phyloP scores from a whole-genome alignment of 2,113 vertebrate genomes.

The Laticauda laticaudata region DNA sequence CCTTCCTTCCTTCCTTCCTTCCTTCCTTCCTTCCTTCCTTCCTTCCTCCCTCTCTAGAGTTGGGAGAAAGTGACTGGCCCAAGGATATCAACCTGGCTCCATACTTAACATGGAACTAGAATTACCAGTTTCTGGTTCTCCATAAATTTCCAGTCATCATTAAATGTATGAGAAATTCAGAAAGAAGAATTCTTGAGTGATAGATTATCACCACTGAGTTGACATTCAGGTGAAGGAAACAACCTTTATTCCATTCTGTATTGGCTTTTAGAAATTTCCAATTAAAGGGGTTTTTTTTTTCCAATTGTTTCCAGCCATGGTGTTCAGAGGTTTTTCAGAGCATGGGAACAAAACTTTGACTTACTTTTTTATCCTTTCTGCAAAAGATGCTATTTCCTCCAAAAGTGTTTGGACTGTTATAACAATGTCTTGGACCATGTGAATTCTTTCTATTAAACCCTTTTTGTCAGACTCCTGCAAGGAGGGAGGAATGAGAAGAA shows the following conservation, averaged over 20 bases:
- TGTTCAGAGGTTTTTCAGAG: neutral
- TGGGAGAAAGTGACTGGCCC: neutral
- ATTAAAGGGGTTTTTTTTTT: neutral
- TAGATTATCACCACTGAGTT: neutral
- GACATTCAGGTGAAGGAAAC: neutral
- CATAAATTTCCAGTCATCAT: neutral
- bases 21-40: too few relatives aligned
- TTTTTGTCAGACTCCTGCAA: slow-evolving; percentile 88
- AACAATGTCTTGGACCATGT: slow-evolving; percentile 96
- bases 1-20: too few relatives aligned
- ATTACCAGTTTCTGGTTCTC: neutral
- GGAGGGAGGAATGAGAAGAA: neutral
- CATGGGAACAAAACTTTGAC: slow-evolving; percentile 14
- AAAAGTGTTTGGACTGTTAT: slow-evolving; percentile 86
- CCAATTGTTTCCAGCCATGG: neutral
- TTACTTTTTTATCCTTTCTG: slow-evolving; percentile 97
- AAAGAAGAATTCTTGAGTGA: neutral
- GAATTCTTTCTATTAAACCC: slow-evolving; percentile 91
- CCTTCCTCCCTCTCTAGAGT: neutral
- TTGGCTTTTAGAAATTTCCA: neutral
- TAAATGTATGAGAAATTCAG: neutral
- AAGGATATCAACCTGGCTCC: neutral
- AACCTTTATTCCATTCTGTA: neutral
- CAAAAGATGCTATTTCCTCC: slow-evolving; percentile 87
- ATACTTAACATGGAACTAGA: neutral